Base-by-base conservation (phyloP, 2,888 invertebrate genomes). In the Mythimna vitellina region DNA sequence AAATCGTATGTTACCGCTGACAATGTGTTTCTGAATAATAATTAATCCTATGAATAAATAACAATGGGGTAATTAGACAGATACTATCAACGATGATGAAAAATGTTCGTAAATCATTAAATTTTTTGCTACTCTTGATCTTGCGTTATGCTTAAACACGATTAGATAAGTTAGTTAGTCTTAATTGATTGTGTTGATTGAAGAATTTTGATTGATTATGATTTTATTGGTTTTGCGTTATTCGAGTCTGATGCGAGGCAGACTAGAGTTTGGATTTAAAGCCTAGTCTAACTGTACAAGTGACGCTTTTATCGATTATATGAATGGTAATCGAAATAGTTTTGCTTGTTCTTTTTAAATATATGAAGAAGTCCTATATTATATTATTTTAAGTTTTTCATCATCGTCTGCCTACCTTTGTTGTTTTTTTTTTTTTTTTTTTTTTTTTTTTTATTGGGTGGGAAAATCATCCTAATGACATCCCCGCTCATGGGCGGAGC, bases 41-140 rank as follows among this genome's bases (percentile, higher is more conserved):
- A 74, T 75, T 70, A 46, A 80, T 63, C 61, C 60, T 74, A 70
- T 67, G 66, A 79, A 79, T 79, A 82, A 79, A 57, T 70, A 82
- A 80, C 83, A 80, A 82, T 80, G 46, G 60, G 6, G 54, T 82
- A 74, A 82, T 82, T 82, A 80, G 49, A 62, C 9, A 82, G 80
- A 80, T 82, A 70, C 9, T 25, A 82, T 80, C 83, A 60, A 25
- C n/a, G 3, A 51, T 51, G 54, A 62, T 58, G 66, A 58, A 79
- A 46, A 82, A 46, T 79, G 42, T 56, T 51, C 54, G 32, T 73
- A 35, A 66, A 81, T 67, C 25, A 64, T 77, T 56, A 58, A 17
- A 17, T 42, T 79, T 66, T 81, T 65, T 82, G n/a, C 54, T 49
- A 68, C 54, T 73, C 46, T 61, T 56, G 25, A 78, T 61, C 65